Evolutionary conservation across 2,888 invertebrate species (phyloP).

Genomic region (Himalopsyche anomala): DNA sequence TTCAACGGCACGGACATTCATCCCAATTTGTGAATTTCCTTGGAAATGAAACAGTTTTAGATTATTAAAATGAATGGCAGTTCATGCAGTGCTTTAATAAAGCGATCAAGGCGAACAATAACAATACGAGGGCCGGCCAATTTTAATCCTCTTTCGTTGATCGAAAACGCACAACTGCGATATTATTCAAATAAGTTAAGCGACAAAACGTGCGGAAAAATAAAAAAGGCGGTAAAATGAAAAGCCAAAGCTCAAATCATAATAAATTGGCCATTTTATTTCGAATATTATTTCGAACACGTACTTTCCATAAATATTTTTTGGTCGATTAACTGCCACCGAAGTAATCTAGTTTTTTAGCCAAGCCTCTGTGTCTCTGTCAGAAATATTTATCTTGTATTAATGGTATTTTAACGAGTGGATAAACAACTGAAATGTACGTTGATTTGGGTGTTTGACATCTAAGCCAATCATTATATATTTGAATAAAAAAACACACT

Average conservation of each 20-base stretch:
- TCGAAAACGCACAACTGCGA: constrained; percentile 2
- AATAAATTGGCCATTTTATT: constrained; percentile 25
- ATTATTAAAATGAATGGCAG: constrained; percentile 41
- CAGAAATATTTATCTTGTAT: no score
- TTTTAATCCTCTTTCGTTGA: constrained; percentile 37
- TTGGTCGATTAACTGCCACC: constrained; percentile 10
- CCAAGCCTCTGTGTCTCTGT: background rate
- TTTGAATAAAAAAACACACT: no score
- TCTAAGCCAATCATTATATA: no score
- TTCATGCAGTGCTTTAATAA: constrained; percentile 27
- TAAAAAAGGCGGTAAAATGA: constrained; percentile 27
- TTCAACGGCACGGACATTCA: background rate
- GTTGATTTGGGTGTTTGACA: no score
- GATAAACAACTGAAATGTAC: no score
- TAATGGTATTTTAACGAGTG: no score
- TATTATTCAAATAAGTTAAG: constrained; percentile 42
- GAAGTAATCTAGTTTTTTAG: background rate
- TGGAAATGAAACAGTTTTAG: constrained; percentile 2
- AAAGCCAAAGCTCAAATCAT: constrained; percentile 14
- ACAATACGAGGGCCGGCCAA: constrained; percentile 32
- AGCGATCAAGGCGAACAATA: constrained; percentile 16
- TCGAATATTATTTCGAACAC: constrained; percentile 27
- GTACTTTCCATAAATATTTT: constrained; percentile 32
- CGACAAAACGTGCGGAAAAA: constrained; percentile 38
- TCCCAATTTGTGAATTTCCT: constrained; percentile 35